A percentile compares a stretch with the other conserved stretches of the same genome.
These are phyloP conservation scores for Melanotaenia duboulayi DNA, from an alignment of 2,113 vertebrate species.

Conservation along the genomic window DNA sequence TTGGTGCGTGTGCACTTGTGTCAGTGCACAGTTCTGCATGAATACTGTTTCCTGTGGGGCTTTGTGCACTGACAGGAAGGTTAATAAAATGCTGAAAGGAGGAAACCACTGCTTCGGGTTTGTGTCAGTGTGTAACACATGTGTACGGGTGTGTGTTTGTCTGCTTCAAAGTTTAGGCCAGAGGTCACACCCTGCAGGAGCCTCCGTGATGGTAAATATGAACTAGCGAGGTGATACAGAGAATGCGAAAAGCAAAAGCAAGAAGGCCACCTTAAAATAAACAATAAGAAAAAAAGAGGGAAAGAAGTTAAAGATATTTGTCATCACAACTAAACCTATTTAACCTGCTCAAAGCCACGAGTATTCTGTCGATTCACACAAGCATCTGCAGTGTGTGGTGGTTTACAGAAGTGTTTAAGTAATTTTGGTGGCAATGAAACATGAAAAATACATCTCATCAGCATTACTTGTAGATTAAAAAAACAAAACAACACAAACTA, in stretches of 20 bases:
- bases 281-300: background rate
- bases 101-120: constrained; percentile 76
- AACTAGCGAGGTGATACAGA: constrained; percentile 25
- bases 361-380: background rate
- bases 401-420: background rate
- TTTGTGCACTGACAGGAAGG: constrained; percentile 78
- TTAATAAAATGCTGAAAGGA: constrained; percentile 74
- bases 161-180: constrained; percentile 32
- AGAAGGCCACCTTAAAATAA: background rate
- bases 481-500: background rate
- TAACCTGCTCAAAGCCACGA: background rate
- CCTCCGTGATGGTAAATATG: constrained; percentile 33
- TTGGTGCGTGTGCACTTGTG: constrained; percentile 15
- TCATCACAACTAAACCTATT: background rate
- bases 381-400: background rate
- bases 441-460: no score
- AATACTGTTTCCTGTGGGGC: constrained; percentile 78
- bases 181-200: constrained; percentile 48
- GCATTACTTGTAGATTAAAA: background rate
- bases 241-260: constrained; percentile 30
- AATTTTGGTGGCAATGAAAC: background rate
- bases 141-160: background rate
- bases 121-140: constrained; percentile 15
- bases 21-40: constrained; percentile 46
- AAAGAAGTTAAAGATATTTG: no score